These are phyloP conservation scores for Trochalopteron elliotii DNA, from an alignment of 2,113 vertebrate genomes.

Conservation along the genomic window DNA sequence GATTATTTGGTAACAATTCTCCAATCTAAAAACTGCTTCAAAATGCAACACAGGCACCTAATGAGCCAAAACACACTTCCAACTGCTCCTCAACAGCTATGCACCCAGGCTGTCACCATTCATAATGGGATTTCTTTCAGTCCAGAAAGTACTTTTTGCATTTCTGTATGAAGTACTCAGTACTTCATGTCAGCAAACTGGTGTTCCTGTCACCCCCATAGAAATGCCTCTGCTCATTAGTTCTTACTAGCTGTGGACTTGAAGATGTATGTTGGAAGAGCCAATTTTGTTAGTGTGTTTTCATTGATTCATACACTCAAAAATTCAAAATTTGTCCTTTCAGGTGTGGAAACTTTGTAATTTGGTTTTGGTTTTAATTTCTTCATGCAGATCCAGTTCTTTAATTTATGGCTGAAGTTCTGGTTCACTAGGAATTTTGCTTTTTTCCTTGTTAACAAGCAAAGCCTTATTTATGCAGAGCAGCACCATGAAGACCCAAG, in stretches of 20 bases:
- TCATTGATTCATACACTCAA: neutral
- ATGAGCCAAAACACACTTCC: neutral
- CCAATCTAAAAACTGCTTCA: neutral
- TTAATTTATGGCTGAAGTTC: neutral
- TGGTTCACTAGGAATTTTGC: neutral
- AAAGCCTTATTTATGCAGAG: neutral
- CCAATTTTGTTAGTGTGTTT: neutral
- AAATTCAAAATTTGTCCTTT: neutral
- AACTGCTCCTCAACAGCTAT: neutral
- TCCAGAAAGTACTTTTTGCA: neutral
- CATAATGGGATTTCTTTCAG: neutral
- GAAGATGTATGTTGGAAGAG: neutral
- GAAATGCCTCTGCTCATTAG: neutral
- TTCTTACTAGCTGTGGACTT: neutral
- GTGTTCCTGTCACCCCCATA: neutral
- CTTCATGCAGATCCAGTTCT: neutral
- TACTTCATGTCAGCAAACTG: neutral
- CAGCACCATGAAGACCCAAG: neutral
- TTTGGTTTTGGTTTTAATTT: neutral
- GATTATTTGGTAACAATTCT: constrained; percentile 34
- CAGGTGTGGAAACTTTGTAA: neutral
- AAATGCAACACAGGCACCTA: constrained; percentile 9
- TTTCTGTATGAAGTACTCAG: neutral
- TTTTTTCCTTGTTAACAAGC: neutral
- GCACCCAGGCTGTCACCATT: neutral